Evolutionary conservation across 2,797 vertebrate genomes (phyloP).

Genomic region (Lagocephalus sceleratus): DNA sequence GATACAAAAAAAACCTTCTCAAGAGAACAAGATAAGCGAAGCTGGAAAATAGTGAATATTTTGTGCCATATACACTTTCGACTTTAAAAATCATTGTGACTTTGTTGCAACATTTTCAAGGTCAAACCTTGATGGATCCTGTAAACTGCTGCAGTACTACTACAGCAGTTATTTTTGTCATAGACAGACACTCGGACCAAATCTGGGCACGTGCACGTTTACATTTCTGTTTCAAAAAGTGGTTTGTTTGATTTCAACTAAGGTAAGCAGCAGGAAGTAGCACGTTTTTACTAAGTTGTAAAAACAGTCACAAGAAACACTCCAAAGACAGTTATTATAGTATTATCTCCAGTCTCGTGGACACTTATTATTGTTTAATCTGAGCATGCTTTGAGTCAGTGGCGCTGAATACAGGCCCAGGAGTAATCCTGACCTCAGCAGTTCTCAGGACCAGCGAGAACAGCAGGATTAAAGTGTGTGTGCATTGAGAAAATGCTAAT

Average conservation of each 20-base stretch:
- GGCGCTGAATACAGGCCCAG: slow-evolving; percentile 21
- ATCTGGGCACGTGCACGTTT: no score
- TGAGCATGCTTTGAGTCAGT: slow-evolving; percentile 35
- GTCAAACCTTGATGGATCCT: no score
- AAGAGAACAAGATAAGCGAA: background rate
- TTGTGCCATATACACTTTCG: no score
- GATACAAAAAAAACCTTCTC: no score
- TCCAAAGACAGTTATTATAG: slow-evolving; percentile 17
- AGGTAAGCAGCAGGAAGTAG: background rate
- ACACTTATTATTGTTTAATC: slow-evolving; percentile 34
- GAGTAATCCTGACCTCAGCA: slow-evolving; percentile 48
- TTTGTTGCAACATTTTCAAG: no score
- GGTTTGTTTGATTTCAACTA: no score
- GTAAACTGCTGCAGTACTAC: no score
- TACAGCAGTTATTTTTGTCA: no score
- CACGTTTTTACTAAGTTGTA: slow-evolving; percentile 16
- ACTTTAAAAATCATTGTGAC: no score
- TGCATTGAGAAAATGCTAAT: slow-evolving; percentile 47
- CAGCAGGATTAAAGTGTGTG: slow-evolving; percentile 49
- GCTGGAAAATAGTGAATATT: no score
- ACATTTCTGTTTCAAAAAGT: no score
- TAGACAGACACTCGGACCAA: no score
- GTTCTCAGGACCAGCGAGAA: slow-evolving; percentile 41
- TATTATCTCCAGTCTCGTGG: slow-evolving; percentile 28
- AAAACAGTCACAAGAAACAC: slow-evolving; percentile 14